phyloP scores from a whole-genome alignment of 2,888 invertebrate species.

The Ommatoiulus sabulosus region DNA sequence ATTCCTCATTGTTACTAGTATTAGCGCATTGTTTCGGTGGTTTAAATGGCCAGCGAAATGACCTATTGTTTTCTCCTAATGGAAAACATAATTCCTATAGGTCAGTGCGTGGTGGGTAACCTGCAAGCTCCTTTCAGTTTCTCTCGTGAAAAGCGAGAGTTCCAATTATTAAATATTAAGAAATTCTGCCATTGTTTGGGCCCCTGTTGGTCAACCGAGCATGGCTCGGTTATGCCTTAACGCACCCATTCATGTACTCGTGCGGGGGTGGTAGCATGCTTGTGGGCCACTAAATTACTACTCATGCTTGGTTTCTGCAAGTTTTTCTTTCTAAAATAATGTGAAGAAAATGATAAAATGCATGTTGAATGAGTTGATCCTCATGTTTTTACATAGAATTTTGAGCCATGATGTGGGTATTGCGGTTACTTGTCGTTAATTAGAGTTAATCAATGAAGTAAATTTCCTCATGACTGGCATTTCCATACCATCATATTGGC shows the following conservation, averaged over 20 bases:
- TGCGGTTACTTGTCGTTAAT: too few relatives aligned
- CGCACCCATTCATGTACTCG: neutral
- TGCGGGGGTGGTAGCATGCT: neutral
- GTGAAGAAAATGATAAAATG: neutral
- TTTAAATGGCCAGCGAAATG: neutral
- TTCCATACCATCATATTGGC: too few relatives aligned
- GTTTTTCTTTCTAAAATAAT: neutral
- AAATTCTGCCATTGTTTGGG: neutral
- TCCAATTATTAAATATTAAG: neutral
- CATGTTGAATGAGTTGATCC: too few relatives aligned
- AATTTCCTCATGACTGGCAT: too few relatives aligned
- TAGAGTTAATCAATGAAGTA: too few relatives aligned
- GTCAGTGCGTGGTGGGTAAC: neutral
- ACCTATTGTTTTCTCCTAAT: neutral
- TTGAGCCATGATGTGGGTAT: too few relatives aligned
- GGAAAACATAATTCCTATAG: neutral
- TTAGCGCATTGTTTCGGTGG: neutral
- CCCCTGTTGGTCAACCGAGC: conserved; percentile 22
- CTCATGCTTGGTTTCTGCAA: neutral
- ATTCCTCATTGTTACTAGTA: neutral
- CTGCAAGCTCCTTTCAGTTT: neutral
- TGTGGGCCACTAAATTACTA: neutral
- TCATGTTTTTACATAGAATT: too few relatives aligned
- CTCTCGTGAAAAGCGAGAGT: neutral
- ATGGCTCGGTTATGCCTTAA: neutral